Evolutionary conservation across 1,140 invertebrate species (phyloP).

Genomic region (Micrasema longulum): DNA sequence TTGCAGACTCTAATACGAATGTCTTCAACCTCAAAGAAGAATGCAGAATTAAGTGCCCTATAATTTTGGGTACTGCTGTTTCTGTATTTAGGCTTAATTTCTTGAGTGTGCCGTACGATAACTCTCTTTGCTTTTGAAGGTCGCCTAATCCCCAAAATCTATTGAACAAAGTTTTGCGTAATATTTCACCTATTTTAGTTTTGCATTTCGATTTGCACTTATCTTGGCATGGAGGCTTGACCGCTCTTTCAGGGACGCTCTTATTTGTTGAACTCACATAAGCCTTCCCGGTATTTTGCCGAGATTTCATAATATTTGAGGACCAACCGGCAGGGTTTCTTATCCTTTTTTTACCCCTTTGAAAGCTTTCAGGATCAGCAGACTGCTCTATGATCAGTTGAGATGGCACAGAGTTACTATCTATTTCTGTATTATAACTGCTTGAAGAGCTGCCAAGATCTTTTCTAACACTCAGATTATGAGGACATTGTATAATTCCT

Average conservation of each 20-base stretch:
- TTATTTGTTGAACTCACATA: neutral
- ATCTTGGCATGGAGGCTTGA: neutral
- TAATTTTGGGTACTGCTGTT: no score
- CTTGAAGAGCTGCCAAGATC: neutral
- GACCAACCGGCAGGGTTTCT: no score
- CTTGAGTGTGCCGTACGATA: neutral
- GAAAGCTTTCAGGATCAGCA: neutral
- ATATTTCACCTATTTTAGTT: neutral
- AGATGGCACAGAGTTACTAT: neutral
- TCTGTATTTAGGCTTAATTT: constrained; percentile 2
- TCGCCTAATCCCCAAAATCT: neutral
- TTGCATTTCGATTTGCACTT: neutral
- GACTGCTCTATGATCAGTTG: neutral
- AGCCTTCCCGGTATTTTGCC: neutral
- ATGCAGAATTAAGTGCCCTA: neutral
- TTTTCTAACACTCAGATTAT: no score
- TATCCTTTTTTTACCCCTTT: no score
- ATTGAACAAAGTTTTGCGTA: no score
- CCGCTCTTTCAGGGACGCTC: constrained; percentile 1
- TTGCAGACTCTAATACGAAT: constrained; percentile 9
- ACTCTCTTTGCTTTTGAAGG: neutral
- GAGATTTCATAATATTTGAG: neutral
- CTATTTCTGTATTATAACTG: neutral
- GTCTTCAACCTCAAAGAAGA: constrained; percentile 1
- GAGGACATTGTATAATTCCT: no score